These are phyloP conservation scores for Gymnobelideus leadbeateri DNA, from an alignment of 2,113 vertebrate species.

Conservation along the genomic window DNA sequence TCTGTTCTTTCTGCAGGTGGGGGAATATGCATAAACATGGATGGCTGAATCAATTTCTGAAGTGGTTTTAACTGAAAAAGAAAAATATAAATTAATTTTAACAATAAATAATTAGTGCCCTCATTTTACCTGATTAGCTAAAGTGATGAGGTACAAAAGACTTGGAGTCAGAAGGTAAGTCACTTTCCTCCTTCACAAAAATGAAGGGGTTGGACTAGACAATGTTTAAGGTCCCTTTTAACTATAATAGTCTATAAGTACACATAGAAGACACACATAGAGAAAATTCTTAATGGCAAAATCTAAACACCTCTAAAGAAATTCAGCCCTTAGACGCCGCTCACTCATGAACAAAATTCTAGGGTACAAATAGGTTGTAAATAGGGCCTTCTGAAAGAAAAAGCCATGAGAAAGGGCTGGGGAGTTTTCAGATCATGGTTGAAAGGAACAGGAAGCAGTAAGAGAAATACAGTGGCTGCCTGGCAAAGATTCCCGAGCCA, in stretches of 20 bases:
- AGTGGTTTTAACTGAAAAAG: slow-evolving; percentile 79
- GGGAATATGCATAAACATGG: slow-evolving; percentile 79
- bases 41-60: slow-evolving; percentile 70
- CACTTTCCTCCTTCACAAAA: background rate
- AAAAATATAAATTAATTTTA: slow-evolving; percentile 63
- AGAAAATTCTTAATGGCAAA: background rate
- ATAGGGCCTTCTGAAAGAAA: background rate
- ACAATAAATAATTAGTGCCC: slow-evolving; percentile 16
- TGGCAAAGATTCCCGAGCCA: background rate
- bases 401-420: background rate
- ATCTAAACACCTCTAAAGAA: background rate
- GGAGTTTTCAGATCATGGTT: background rate
- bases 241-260: background rate
- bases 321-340: background rate
- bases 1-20: slow-evolving; percentile 78
- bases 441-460: background rate
- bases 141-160: background rate
- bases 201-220: background rate
- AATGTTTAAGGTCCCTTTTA: background rate
- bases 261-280: background rate
- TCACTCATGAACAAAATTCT: background rate
- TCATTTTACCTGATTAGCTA: background rate
- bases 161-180: background rate
- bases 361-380: background rate
- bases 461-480: too few species aligned